Base-by-base conservation (phyloP, 2,888 invertebrate species). In the Ryuthela nishihirai region DNA sequence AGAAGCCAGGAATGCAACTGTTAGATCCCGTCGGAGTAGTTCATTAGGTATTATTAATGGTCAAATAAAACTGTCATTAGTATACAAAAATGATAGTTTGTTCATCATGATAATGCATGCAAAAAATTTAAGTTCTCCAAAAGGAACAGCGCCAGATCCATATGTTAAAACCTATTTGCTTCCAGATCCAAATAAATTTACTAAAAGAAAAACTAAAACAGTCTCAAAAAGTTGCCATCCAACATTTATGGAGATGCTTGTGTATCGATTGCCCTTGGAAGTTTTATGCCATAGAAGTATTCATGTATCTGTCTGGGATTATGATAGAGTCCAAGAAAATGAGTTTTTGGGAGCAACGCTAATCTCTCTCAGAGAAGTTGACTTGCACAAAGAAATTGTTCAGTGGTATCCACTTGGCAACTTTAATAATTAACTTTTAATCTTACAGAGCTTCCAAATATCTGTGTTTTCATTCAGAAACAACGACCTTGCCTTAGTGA, bases 231-330 rank as follows among this genome's bases (percentile, higher is more conserved):
- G 89, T 72, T 89, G 90, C 70, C 92, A 95, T 75, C 98, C 98
- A 0, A 93, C 94, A 17, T 98, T 94, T 76, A 97, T 98, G 90
- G 67, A 67, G 49, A 64, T 65, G 62, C 44, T 67, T 32, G 62
- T 54, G 4, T 66, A 66, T 34, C 34, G 45, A 9, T 38, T 60
- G 10, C 63, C 64, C 0, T 24, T 63, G 9, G 62, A 64, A 29
- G 52, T 53, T 9, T 44, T 64, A 0, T 48, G 48, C 7, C 41
- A 54, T 21, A 49, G 55, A 42, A 82, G 81, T 9, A 76, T 97
- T n/a, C 90, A 93, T 74, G 92, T 93, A 0, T 91, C 94, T 0
- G 87, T 95, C 9, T 95, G 94, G 95, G 87, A 90, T 73, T 89
- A 93, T 74, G 94, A 94, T 73, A 83, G 89, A 0, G 76, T 95